These are phyloP conservation scores for Conger conger DNA, from an alignment of 2,113 vertebrate genomes.

Conservation along the genomic window DNA sequence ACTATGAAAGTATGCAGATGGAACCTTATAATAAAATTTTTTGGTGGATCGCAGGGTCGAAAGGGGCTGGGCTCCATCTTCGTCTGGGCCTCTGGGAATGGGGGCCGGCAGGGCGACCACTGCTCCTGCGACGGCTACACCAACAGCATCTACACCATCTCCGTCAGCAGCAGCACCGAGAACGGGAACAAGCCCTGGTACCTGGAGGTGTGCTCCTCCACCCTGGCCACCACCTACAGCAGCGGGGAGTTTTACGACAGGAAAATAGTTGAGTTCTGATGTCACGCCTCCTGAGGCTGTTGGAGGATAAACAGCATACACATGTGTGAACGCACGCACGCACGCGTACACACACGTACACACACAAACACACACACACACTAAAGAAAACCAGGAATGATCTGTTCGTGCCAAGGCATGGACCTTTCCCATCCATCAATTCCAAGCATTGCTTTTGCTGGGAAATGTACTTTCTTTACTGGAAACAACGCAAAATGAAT, in stretches of 20 bases:
- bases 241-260: conserved; percentile 86
- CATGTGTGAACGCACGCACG: not conserved
- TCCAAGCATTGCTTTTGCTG: not conserved
- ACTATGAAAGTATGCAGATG: too few species aligned
- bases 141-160: conserved; percentile 94
- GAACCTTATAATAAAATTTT: too few species aligned
- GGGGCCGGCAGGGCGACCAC: conserved; percentile 83
- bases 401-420: conserved; percentile 26
- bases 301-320: not conserved
- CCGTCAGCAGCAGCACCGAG: conserved; percentile 88
- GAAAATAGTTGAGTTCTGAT: conserved; percentile 76
- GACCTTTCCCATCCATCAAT: conserved; percentile 32
- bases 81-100: conserved; percentile 89
- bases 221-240: conserved; percentile 89
- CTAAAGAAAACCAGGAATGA: conserved; percentile 25
- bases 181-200: conserved; percentile 90
- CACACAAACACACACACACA: not conserved
- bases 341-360: not conserved
- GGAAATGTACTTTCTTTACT: conserved; percentile 18
- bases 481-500: conserved; percentile 34
- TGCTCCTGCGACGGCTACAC: conserved; percentile 93
- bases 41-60: conserved; percentile 79
- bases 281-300: not conserved
- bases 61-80: conserved; percentile 89
- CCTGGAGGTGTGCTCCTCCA: conserved; percentile 86